phyloP scores from a whole-genome alignment of 2,797 vertebrate genomes.

The Notolepis coatsorum region DNA sequence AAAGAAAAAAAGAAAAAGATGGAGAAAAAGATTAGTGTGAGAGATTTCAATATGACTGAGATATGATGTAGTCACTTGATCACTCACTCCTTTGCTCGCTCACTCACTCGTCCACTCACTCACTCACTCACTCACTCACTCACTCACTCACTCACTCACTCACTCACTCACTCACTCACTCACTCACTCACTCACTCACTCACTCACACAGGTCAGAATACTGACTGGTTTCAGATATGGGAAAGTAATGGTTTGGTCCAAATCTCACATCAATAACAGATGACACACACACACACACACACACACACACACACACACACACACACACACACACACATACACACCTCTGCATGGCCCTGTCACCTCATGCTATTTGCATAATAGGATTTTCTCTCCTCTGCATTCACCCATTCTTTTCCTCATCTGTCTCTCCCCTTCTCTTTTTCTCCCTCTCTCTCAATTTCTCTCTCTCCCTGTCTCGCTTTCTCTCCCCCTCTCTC shows the following conservation, averaged over 20 bases:
- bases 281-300: conserved; percentile 62
- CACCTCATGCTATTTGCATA: conserved; percentile 93
- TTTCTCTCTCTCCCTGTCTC: conserved; percentile 18
- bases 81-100: neutral
- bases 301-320: conserved; percentile 33
- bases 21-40: no score
- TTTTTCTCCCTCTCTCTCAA: conserved; percentile 50
- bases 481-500: conserved; percentile 36
- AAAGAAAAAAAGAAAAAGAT: no score
- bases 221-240: conserved; percentile 51
- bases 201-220: conserved; percentile 42
- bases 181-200: conserved; percentile 8
- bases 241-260: conserved; percentile 91
- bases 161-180: conserved; percentile 15
- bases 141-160: conserved; percentile 4
- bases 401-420: conserved; percentile 63
- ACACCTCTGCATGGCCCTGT: conserved; percentile 66
- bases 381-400: conserved; percentile 91
- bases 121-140: neutral
- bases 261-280: conserved; percentile 99
- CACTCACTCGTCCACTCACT: neutral
- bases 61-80: no score
- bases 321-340: conserved; percentile 30
- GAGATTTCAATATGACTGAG: no score
- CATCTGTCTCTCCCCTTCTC: conserved; percentile 44